Conservation (phyloP, 2,888 invertebrate species). For the Villa cingulata region DNA sequence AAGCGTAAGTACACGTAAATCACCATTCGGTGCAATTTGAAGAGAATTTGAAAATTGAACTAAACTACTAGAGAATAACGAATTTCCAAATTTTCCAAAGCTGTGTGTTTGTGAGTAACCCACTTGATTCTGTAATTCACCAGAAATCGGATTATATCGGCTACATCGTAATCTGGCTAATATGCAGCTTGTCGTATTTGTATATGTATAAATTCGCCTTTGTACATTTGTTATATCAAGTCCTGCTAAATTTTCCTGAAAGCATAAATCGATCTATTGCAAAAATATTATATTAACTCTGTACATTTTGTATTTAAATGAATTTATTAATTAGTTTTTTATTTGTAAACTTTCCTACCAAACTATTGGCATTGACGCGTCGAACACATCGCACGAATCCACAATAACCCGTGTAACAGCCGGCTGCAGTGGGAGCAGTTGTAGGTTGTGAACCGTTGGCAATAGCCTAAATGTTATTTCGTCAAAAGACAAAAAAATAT, state of each 20-base stretch:
- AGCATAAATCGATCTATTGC: constrained; percentile 20
- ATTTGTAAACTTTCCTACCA: constrained; percentile 33
- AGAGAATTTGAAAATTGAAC: constrained; percentile 38
- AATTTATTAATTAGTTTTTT: neutral
- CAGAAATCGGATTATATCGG: constrained; percentile 50
- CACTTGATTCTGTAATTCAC: constrained; percentile 38
- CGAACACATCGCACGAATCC: constrained; percentile 47
- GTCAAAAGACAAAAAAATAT: no score
- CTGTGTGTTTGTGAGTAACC: neutral
- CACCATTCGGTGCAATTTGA: constrained; percentile 42
- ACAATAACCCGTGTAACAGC: constrained; percentile 45
- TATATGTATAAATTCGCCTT: constrained; percentile 35
- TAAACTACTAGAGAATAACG: neutral
- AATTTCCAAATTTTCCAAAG: neutral
- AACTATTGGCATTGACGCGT: constrained; percentile 41
- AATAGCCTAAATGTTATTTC: constrained; percentile 10
- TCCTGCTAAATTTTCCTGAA: constrained; percentile 16
- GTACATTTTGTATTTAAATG: neutral
- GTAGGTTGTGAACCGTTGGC: constrained; percentile 16
- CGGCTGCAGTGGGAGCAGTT: constrained; percentile 11
- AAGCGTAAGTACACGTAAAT: constrained; percentile 42
- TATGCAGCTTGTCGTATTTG: constrained; percentile 52
- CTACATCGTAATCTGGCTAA: constrained; percentile 49
- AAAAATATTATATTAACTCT: neutral
- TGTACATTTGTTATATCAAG: constrained; percentile 15